Percentiles rank a stretch among this genome's conserved stretches.
phyloP scores from a whole-genome alignment of 2,113 vertebrate species.

The Myanophis thanlyinensis region DNA sequence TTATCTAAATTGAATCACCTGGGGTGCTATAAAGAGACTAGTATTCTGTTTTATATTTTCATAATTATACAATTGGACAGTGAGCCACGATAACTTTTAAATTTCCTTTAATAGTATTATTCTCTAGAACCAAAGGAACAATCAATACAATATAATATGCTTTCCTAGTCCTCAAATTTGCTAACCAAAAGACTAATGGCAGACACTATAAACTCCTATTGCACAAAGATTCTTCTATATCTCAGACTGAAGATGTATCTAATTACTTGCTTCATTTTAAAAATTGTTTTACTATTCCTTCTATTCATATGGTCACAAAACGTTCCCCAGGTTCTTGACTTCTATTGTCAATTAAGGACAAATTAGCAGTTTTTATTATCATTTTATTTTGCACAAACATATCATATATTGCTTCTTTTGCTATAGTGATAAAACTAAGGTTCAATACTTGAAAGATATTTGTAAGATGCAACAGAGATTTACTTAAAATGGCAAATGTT shows the following conservation, averaged over 20 bases:
- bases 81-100: background rate
- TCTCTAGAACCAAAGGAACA: background rate
- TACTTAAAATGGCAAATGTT: background rate
- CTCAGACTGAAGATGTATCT: background rate
- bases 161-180: background rate
- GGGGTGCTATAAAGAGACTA: background rate
- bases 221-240: background rate
- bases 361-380: background rate
- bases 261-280: background rate
- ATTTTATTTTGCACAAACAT: background rate
- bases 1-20: background rate
- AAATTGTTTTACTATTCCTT: background rate
- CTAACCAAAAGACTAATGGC: background rate
- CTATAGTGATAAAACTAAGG: background rate
- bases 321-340: background rate
- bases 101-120: background rate
- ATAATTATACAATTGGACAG: background rate
- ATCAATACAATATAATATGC: background rate
- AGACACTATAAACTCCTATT: background rate
- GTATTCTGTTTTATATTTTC: background rate
- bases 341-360: background rate
- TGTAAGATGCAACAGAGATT: background rate
- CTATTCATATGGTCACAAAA: background rate
- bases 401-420: background rate
- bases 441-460: background rate